phyloP scores from a whole-genome alignment of 1,140 invertebrate species.

The Drosophila elegans region DNA sequence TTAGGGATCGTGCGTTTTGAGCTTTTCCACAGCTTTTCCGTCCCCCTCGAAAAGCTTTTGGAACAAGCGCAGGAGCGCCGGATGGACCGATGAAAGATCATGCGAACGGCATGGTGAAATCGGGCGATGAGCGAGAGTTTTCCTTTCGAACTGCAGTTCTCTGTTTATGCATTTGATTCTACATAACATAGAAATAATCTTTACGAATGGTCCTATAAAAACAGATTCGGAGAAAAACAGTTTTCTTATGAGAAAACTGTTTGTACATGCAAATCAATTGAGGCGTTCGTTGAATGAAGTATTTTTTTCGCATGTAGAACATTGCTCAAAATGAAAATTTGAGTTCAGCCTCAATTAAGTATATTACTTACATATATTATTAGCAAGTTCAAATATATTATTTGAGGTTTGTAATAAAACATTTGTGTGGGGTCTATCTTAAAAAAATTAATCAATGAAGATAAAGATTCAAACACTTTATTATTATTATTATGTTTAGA shows the following conservation, averaged over 20 bases:
- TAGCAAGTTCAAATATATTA: too few relatives aligned
- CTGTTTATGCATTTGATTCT: constrained; percentile 67
- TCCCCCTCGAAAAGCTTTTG: constrained; percentile 39
- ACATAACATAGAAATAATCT: constrained; percentile 38
- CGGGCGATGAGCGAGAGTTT: constrained; percentile 27
- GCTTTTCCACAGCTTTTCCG: constrained; percentile 35
- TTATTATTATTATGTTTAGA: too few relatives aligned
- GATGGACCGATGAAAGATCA: constrained; percentile 24
- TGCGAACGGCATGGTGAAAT: constrained; percentile 53
- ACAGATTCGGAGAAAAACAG: constrained; percentile 45
- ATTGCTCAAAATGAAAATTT: too few relatives aligned
- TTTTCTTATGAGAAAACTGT: not conserved
- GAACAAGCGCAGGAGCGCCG: constrained; percentile 48
- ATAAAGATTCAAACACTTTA: too few relatives aligned
- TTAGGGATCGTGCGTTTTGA: constrained; percentile 73
- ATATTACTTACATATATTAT: too few relatives aligned
- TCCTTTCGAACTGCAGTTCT: constrained; percentile 62
- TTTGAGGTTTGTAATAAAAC: too few relatives aligned
- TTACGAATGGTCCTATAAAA: constrained; percentile 66
- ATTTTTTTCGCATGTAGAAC: too few relatives aligned
- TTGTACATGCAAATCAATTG: too few relatives aligned
- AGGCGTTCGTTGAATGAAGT: too few relatives aligned
- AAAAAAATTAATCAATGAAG: too few relatives aligned
- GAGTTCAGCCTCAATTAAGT: too few relatives aligned
- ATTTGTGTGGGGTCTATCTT: too few relatives aligned